phyloP scores from a whole-genome alignment of 1,140 invertebrate species.

The Bombus balteatus region DNA sequence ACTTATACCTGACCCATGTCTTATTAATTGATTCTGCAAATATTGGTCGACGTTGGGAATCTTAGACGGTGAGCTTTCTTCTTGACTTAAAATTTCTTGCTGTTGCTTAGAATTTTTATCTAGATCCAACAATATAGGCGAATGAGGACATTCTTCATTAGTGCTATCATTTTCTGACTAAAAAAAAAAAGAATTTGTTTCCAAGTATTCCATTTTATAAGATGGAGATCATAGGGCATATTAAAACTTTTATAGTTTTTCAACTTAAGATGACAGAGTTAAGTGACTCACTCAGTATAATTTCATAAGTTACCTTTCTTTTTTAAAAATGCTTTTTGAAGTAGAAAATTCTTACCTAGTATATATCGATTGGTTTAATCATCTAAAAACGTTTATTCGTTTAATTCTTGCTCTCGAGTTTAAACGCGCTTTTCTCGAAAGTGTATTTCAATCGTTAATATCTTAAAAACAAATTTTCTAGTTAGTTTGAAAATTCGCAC shows the following conservation, averaged over 20 bases:
- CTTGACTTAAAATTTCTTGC: conserved; percentile 40
- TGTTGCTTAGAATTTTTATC: conserved; percentile 80
- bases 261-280: no score
- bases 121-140: conserved; percentile 78
- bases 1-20: conserved; percentile 25
- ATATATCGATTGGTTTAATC: neutral
- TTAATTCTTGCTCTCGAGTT: neutral
- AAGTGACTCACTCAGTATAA: no score
- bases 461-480: neutral
- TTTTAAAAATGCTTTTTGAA: no score
- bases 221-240: no score
- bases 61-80: conserved; percentile 21
- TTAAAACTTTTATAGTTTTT: no score
- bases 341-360: neutral
- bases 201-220: no score
- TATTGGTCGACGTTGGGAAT: conserved; percentile 40
- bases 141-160: conserved; percentile 74
- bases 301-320: no score
- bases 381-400: neutral
- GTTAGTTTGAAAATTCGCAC: neutral
- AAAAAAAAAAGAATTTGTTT: conserved; percentile 18
- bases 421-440: neutral
- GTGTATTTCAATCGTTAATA: neutral
- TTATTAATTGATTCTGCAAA: conserved; percentile 53
- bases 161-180: conserved; percentile 79